A percentile compares a stretch with the other conserved stretches of the same genome.
Conservation (phyloP, 2,113 vertebrate genomes). For the Tursiops truncatus region DNA sequence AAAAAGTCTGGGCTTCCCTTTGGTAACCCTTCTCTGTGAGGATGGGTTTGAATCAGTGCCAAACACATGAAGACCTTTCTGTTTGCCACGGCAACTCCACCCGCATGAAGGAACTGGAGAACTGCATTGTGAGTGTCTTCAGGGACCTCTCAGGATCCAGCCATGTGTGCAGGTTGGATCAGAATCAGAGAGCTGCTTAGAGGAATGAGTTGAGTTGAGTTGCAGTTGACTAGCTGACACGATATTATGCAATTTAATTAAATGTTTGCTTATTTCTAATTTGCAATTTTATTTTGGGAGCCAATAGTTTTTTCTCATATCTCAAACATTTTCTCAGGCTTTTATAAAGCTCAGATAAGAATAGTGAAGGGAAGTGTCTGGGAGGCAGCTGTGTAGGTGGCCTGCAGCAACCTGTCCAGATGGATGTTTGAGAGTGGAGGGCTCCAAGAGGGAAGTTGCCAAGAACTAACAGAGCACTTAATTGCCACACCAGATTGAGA, state of each 20-base stretch:
- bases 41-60: neutral
- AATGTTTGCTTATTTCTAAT: neutral
- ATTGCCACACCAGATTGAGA: neutral
- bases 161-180: neutral
- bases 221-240: neutral
- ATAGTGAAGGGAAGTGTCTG: neutral
- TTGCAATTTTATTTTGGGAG: constrained; percentile 17
- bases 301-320: neutral
- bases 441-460: neutral
- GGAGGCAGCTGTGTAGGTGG: neutral
- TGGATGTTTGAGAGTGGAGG: neutral
- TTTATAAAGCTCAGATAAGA: neutral
- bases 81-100: neutral
- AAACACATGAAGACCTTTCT: neutral
- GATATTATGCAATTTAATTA: neutral
- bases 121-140: neutral
- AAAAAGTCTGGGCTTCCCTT: neutral
- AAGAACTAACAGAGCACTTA: neutral
- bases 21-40: neutral
- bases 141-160: neutral
- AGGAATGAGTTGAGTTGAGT: neutral
- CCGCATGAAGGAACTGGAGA: neutral
- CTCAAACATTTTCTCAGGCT: neutral
- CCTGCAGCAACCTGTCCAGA: neutral
- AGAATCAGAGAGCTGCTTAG: neutral